A percentile compares a stretch with the other conserved stretches of the same genome.
phyloP scores from a whole-genome alignment of 2,888 invertebrate genomes.

The Agapostemon virescens region DNA sequence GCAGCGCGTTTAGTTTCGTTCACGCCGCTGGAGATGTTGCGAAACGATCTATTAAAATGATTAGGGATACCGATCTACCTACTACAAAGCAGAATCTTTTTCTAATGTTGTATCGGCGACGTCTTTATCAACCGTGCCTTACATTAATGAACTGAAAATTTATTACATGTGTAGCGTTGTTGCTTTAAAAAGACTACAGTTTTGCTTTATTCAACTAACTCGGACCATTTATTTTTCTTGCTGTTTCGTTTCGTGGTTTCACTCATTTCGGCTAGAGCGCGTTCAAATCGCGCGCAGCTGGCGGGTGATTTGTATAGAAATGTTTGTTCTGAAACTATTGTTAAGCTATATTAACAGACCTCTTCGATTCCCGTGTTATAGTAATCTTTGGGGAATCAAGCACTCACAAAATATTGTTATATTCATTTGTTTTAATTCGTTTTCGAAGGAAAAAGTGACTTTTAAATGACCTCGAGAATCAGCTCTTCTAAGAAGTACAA shows the following conservation, averaged over 20 bases:
- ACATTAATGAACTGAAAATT: background rate
- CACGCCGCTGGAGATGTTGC: conserved; percentile 1
- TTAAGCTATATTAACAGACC: too few relatives aligned
- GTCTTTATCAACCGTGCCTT: background rate
- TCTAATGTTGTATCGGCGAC: background rate
- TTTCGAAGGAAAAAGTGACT: too few relatives aligned
- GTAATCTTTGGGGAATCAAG: too few relatives aligned
- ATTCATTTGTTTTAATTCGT: too few relatives aligned
- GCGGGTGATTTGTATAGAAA: background rate
- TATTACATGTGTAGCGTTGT: too few relatives aligned
- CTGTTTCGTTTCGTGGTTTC: background rate
- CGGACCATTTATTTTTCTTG: background rate
- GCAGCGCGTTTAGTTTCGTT: background rate
- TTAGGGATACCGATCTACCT: background rate
- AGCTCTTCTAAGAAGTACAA: too few relatives aligned
- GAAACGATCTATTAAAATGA: background rate
- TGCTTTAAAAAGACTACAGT: too few relatives aligned
- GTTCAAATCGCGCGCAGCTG: background rate
- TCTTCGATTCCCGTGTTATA: too few relatives aligned
- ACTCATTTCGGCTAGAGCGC: background rate
- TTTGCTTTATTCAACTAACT: too few relatives aligned
- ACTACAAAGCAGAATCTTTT: background rate
- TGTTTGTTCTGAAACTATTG: too few relatives aligned
- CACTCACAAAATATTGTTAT: too few relatives aligned
- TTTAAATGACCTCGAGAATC: too few relatives aligned